Percentiles rank a stretch among this genome's conserved stretches.
These are phyloP conservation scores for Cirrhinus molitorella DNA, from an alignment of 2,797 vertebrate species.

Conservation along the genomic window DNA sequence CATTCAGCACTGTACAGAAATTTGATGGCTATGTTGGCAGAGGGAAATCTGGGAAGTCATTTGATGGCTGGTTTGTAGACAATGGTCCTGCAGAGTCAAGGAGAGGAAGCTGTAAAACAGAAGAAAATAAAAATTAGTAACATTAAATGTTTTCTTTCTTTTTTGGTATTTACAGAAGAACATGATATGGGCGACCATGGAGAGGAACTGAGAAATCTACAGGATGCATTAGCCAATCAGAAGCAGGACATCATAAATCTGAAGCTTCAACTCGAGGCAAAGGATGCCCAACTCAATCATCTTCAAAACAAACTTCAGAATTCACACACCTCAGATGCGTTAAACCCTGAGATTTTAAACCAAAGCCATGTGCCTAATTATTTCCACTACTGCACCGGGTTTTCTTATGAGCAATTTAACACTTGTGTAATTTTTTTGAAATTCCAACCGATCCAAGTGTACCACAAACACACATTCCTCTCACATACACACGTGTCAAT, in stretches of 20 bases:
- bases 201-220: neutral
- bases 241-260: neutral
- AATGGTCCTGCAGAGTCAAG: neutral
- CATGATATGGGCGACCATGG: neutral
- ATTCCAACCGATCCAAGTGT: too few relatives aligned
- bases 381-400: neutral
- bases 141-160: neutral
- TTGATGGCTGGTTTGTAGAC: neutral
- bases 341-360: neutral
- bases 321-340: neutral
- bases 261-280: neutral
- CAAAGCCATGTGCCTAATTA: neutral
- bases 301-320: neutral
- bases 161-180: neutral
- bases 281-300: neutral
- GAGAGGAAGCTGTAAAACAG: neutral
- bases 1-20: too few relatives aligned
- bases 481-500: too few relatives aligned
- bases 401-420: neutral
- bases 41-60: neutral
- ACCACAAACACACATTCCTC: too few relatives aligned
- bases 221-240: neutral
- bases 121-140: neutral
- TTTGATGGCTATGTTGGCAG: too few relatives aligned
- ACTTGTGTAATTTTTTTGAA: too few relatives aligned